Conservation (phyloP, 2,797 vertebrate species). For the Crocidura indochinensis region DNA sequence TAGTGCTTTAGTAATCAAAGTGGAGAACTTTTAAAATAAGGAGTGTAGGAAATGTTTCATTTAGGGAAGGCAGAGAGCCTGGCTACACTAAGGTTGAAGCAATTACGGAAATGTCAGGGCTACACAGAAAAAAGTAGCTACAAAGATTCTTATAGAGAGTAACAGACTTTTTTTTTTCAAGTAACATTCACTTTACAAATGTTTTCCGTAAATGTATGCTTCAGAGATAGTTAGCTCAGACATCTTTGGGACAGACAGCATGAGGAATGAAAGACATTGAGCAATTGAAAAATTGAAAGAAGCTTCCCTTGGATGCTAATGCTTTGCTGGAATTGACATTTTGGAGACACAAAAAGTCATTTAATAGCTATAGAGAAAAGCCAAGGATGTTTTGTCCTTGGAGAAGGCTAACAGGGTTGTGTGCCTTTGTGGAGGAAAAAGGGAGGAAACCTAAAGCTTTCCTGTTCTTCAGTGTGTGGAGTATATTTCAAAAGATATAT, state of each 20-base stretch:
- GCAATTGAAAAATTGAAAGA: slow-evolving; percentile 59
- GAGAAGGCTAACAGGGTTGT: background rate
- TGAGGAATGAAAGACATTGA: slow-evolving; percentile 54
- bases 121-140: slow-evolving; percentile 52
- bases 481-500: slow-evolving; percentile 44
- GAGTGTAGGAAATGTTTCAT: slow-evolving; percentile 75
- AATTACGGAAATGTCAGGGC: slow-evolving; percentile 84
- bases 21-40: slow-evolving; percentile 70
- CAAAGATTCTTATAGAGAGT: slow-evolving; percentile 55
- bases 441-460: background rate
- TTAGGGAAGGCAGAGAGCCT: slow-evolving; percentile 69
- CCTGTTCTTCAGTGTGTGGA: background rate
- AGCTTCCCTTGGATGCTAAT: slow-evolving; percentile 57
- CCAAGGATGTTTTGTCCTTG: slow-evolving; percentile 20
- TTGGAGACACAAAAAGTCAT: slow-evolving; percentile 50
- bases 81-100: slow-evolving; percentile 74
- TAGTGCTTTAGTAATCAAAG: slow-evolving; percentile 74
- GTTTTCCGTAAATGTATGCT: slow-evolving; percentile 70
- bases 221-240: slow-evolving; percentile 66
- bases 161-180: slow-evolving; percentile 54
- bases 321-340: slow-evolving; percentile 73
- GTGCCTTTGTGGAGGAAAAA: background rate
- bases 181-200: slow-evolving; percentile 61
- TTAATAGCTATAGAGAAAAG: slow-evolving; percentile 28
- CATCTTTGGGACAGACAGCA: slow-evolving; percentile 18